Percentiles rank a stretch among this genome's conserved stretches.
Conservation (phyloP, 2,113 vertebrate species). For the Stictonetta naevosa region DNA sequence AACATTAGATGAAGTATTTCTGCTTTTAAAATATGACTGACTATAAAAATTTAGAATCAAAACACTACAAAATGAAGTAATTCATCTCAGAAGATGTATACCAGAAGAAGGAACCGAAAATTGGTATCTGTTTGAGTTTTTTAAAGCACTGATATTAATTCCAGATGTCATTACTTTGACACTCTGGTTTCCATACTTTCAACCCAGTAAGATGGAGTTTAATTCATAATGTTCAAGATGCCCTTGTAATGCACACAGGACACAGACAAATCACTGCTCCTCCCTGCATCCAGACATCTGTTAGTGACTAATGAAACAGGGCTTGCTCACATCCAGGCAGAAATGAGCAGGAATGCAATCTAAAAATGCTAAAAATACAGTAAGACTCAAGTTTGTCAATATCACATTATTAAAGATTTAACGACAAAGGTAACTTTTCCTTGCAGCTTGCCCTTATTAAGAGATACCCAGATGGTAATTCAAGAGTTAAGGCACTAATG, state of each 20-base stretch:
- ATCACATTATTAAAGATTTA: constrained; percentile 64
- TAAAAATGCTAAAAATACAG: constrained; percentile 57
- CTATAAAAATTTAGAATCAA: not conserved
- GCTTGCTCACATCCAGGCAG: constrained; percentile 51
- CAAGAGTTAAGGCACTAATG: constrained; percentile 73
- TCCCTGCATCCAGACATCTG: constrained; percentile 30
- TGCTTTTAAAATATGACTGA: constrained; percentile 12
- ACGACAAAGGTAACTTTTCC: constrained; percentile 57
- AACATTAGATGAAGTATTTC: not conserved
- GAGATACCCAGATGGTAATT: constrained; percentile 2
- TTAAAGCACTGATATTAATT: constrained; percentile 48
- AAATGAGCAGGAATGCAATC: constrained; percentile 53
- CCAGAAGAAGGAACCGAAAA: constrained; percentile 37
- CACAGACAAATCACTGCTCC: constrained; percentile 71
- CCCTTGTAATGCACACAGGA: constrained; percentile 67
- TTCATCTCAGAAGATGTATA: not conserved
- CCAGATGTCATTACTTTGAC: constrained; percentile 6
- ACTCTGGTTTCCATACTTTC: constrained; percentile 31
- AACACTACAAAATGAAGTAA: not conserved
- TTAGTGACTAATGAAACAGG: constrained; percentile 67
- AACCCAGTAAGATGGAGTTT: constrained; percentile 46
- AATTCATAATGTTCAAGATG: constrained; percentile 62
- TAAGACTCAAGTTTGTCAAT: constrained; percentile 25
- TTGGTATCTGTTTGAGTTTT: not conserved
- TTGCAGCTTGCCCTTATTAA: constrained; percentile 40